A percentile compares a stretch with the other conserved stretches of the same genome.
These are phyloP conservation scores for Hipposideros larvatus DNA, from an alignment of 2,797 vertebrate genomes.

Conservation along the genomic window DNA sequence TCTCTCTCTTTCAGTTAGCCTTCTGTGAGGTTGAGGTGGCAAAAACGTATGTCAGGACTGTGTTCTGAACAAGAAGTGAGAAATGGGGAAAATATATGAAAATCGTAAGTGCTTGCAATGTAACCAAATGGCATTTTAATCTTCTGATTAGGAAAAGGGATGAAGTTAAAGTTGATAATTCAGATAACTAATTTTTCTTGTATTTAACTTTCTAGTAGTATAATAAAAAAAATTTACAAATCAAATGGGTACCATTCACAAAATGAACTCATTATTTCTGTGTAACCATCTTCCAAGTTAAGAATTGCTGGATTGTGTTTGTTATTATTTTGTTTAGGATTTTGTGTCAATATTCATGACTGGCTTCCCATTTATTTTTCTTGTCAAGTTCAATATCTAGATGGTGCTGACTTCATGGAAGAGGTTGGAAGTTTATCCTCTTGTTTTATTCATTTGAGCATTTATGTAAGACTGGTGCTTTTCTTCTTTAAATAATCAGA, in stretches of 20 bases:
- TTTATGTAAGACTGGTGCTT: not conserved
- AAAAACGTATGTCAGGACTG: not conserved
- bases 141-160: not conserved
- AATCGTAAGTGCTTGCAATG: not conserved
- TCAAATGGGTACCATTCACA: not conserved
- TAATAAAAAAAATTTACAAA: not conserved
- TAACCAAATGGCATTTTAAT: not conserved
- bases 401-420: not conserved
- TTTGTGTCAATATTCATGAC: not conserved
- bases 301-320: not conserved
- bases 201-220: not conserved
- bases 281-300: not conserved
- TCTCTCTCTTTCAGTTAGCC: not conserved
- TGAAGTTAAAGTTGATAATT: not conserved
- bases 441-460: not conserved
- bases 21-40: not conserved
- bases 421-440: not conserved
- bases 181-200: not conserved
- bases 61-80: not conserved
- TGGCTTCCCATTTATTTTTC: not conserved
- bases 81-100: not conserved
- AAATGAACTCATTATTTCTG: not conserved
- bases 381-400: not conserved
- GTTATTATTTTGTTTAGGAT: constrained; percentile 4
- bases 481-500: not conserved